Conservation (phyloP, 2,888 invertebrate genomes). For the Sphaerophoria taeniata region DNA sequence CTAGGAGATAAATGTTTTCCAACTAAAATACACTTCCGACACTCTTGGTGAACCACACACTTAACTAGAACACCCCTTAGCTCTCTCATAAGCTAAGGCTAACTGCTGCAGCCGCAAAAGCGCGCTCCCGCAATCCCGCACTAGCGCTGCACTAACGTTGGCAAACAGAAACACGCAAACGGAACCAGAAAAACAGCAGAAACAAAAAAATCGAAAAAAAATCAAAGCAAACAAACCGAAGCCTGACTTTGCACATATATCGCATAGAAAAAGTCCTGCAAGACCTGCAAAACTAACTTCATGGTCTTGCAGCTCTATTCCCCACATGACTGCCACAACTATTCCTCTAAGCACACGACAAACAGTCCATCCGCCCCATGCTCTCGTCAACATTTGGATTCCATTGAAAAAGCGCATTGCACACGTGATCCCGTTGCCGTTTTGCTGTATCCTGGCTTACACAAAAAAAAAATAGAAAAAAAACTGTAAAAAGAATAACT, state of each 20-base stretch:
- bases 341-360: constrained; percentile 62
- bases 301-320: not conserved
- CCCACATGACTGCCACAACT: constrained; percentile 36
- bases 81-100: not conserved
- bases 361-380: constrained; percentile 42
- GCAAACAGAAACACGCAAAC: constrained; percentile 58
- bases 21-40: constrained; percentile 75
- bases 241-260: no score
- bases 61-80: constrained; percentile 66
- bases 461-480: constrained; percentile 39
- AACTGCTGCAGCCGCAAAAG: constrained; percentile 46
- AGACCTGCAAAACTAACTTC: constrained; percentile 54
- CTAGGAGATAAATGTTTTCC: constrained; percentile 67
- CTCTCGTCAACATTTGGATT: constrained; percentile 24
- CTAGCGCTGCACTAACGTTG: constrained; percentile 25
- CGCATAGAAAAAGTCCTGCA: not conserved
- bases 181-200: constrained; percentile 59
- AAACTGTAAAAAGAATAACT: constrained; percentile 66
- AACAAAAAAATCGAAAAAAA: constrained; percentile 17
- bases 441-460: constrained; percentile 42
- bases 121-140: constrained; percentile 25
- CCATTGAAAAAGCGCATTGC: constrained; percentile 62
- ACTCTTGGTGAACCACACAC: constrained; percentile 75
- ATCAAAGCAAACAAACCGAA: not conserved
- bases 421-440: constrained; percentile 50